Evolutionary conservation across 2,797 vertebrate genomes (phyloP), one percentile per base, ranked within the genome.

Genomic region (Heterohyrax brucei): DNA sequence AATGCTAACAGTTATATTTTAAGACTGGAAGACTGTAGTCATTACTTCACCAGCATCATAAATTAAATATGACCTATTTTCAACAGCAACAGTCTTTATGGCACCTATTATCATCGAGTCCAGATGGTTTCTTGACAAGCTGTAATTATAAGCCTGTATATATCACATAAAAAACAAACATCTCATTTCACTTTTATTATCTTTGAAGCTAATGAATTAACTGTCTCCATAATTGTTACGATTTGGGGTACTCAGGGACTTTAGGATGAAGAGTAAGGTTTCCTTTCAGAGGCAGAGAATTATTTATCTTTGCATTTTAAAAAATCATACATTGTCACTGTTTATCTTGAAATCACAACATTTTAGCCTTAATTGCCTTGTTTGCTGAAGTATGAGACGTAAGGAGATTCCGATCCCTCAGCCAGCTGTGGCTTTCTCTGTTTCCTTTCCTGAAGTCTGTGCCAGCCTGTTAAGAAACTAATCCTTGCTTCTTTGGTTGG

Each of bases 261-360:
- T 68, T 1, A 93, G 30, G 3, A 19, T 46, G 10, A 73, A n/a
- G 7, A 92, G 79, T 19, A 19, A 80, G 33, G 48, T 75, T 91
- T 90, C 46, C 19, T 94, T 59, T 79, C 73, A 21, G 10, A n/a
- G 14, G 10, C 70, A 84, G n/a, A 87, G 95, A 91, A 72, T 61
- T 61, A 21, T 46, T 92, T 94, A 78, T 3, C 14, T 53, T 50
- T 87, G 10, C 33, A 22, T 70, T 91, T 28, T 48, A 91, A 84
- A 91, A 84, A 84, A 46, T 62, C 44, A 70, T 9, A n/a, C 48
- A 56, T 87, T 93, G 90, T 83, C 80, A 56, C 59, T 50, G 0
- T 76, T 94, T 95, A 84, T 62, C 44, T 90, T 79, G 66, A 70
- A 83, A 61, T 75, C 39, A 24, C 90, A 19, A 80, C 22, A 87